Conservation (phyloP, 37 sponge, comb jelly and placozoan species). For the Bolinopsis microptera region DNA sequence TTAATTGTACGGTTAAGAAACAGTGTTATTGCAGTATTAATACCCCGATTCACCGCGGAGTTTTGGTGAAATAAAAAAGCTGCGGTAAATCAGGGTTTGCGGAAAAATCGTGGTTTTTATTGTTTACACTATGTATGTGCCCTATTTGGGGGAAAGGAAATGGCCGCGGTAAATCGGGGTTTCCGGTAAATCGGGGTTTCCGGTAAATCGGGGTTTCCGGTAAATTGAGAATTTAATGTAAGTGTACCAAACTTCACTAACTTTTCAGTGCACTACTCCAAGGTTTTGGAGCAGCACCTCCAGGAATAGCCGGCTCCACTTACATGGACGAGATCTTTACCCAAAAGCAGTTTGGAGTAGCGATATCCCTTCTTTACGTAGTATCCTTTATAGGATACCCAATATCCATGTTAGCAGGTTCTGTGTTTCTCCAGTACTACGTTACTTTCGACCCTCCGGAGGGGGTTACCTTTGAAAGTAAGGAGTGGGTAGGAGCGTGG, state of each 20-base stretch:
- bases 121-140: too few relatives aligned
- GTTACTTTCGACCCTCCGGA: conserved; percentile 12
- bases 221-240: too few relatives aligned
- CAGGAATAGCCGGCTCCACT: conserved; percentile 49
- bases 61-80: too few relatives aligned
- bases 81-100: too few relatives aligned
- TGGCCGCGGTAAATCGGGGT: too few relatives aligned
- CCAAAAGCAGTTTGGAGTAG: conserved; percentile 48
- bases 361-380: conserved; percentile 44
- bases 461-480: not conserved
- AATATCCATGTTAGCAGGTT: not conserved
- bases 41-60: too few relatives aligned
- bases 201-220: too few relatives aligned
- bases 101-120: too few relatives aligned
- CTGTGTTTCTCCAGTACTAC: not conserved
- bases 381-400: conserved; percentile 40
- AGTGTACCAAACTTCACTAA: not conserved
- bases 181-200: too few relatives aligned
- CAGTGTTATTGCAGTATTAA: too few relatives aligned
- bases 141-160: too few relatives aligned
- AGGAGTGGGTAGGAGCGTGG: conserved; percentile 65
- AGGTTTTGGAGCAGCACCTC: conserved; percentile 23
- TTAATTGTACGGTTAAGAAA: too few relatives aligned
- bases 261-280: conserved; percentile 17
- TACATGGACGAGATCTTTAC: conserved; percentile 64